A percentile compares a stretch with the other conserved stretches of the same genome.
phyloP scores from a whole-genome alignment of 2,113 vertebrate species.

The Paratilapia polleni region DNA sequence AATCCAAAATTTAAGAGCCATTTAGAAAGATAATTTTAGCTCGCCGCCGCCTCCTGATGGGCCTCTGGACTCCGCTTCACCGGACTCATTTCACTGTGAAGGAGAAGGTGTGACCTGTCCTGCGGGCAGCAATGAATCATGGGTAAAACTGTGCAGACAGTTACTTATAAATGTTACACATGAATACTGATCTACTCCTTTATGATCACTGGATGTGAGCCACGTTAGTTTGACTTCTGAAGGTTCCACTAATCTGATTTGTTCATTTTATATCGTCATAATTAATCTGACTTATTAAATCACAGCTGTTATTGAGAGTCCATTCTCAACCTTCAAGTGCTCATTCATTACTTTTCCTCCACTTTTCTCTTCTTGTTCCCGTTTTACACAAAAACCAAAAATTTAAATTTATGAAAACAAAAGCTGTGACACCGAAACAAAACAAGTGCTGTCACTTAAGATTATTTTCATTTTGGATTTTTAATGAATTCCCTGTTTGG shows the following conservation, averaged over 20 bases:
- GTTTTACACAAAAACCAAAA: no score
- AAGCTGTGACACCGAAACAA: background rate
- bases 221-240: background rate
- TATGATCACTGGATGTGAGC: background rate
- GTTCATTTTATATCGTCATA: background rate
- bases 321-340: background rate
- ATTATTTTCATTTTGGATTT: background rate
- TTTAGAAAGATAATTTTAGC: constrained; percentile 32
- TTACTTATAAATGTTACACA: background rate
- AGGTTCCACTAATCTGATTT: background rate
- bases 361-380: background rate
- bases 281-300: background rate
- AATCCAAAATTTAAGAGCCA: constrained; percentile 13
- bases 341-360: rapidly evolving
- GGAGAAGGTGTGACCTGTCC: constrained; percentile 14
- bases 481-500: background rate
- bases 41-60: background rate
- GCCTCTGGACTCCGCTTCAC: background rate
- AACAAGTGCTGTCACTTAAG: background rate
- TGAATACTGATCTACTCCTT: background rate
- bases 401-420: background rate
- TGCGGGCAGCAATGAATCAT: constrained; percentile 19
- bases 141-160: constrained; percentile 8
- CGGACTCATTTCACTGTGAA: background rate
- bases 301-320: background rate